Evolutionary conservation across 2,888 invertebrate genomes (phyloP).

Genomic region (Cancer borealis): DNA sequence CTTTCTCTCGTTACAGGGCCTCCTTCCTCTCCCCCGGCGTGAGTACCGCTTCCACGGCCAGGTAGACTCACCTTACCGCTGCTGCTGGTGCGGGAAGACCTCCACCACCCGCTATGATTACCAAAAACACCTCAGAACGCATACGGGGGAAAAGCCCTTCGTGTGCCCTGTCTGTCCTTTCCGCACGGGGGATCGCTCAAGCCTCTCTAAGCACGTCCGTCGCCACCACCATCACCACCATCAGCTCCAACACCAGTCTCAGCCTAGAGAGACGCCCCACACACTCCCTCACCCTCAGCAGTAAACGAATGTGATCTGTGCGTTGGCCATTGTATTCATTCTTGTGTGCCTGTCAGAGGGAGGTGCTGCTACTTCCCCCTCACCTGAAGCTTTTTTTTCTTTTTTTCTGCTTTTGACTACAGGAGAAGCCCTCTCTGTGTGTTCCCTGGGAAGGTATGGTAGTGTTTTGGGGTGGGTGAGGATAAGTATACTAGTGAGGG

Average conservation of each 20-base stretch:
- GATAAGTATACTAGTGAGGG: not conserved
- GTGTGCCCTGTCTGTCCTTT: constrained; percentile 63
- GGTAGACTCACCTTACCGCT: constrained; percentile 62
- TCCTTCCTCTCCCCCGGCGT: constrained; percentile 64
- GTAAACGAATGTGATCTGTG: not conserved
- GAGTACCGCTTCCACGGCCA: constrained; percentile 53
- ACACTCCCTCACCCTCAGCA: constrained; percentile 31
- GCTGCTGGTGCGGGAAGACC: constrained; percentile 73
- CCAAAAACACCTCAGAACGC: constrained; percentile 73
- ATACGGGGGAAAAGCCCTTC: constrained; percentile 74
- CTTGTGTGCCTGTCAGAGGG: constrained; percentile 9
- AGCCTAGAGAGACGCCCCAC: not conserved
- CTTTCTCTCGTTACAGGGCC: constrained; percentile 69
- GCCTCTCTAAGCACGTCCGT: constrained; percentile 65
- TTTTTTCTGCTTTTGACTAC: not conserved
- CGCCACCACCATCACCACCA: constrained; percentile 59
- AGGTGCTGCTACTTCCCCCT: not conserved
- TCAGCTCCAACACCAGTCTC: not conserved
- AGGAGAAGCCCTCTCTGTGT: not conserved
- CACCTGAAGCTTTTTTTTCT: not conserved
- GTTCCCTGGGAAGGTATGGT: constrained; percentile 6
- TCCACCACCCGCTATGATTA: constrained; percentile 71
- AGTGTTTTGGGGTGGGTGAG: not conserved
- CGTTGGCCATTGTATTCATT: constrained; percentile 4
- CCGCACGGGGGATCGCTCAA: constrained; percentile 68